Percentiles rank a stretch among this genome's conserved stretches.
phyloP scores from a whole-genome alignment of 2,113 vertebrate genomes.

The Coracopsis vasa region DNA sequence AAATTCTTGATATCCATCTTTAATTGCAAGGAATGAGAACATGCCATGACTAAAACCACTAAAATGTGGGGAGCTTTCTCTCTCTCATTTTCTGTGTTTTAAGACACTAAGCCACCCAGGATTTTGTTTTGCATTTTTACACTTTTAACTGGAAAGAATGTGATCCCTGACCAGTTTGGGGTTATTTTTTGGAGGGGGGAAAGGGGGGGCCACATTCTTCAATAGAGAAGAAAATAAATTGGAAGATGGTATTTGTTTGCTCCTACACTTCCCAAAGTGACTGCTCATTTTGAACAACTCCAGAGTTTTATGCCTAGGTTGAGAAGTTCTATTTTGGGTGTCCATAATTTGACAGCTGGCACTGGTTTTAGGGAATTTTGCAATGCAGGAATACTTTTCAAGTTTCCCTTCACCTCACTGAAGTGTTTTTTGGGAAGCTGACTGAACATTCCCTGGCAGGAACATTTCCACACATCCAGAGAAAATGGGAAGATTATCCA shows the following conservation, averaged over 20 bases:
- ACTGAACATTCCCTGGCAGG: background rate
- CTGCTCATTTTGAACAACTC: background rate
- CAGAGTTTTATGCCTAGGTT: background rate
- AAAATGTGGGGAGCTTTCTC: background rate
- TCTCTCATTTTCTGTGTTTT: background rate
- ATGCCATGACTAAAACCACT: background rate
- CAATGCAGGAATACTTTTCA: background rate
- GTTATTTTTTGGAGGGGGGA: accelerated
- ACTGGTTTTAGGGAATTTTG: background rate
- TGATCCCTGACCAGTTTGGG: background rate
- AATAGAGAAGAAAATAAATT: background rate
- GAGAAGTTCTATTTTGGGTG: background rate
- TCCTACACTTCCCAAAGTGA: background rate
- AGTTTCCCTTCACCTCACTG: background rate
- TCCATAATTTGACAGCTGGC: background rate
- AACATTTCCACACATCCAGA: background rate
- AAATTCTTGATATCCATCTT: background rate
- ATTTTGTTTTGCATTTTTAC: background rate
- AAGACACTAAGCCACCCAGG: background rate
- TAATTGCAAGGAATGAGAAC: background rate
- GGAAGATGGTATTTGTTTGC: background rate
- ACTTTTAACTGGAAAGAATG: background rate
- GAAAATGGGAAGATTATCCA: background rate
- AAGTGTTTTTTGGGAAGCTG: background rate
- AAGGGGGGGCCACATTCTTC: background rate